Percentiles rank a stretch among this genome's conserved stretches.
phyloP scores from a whole-genome alignment of 2,797 vertebrate genomes.

The Ataeniobius toweri region DNA sequence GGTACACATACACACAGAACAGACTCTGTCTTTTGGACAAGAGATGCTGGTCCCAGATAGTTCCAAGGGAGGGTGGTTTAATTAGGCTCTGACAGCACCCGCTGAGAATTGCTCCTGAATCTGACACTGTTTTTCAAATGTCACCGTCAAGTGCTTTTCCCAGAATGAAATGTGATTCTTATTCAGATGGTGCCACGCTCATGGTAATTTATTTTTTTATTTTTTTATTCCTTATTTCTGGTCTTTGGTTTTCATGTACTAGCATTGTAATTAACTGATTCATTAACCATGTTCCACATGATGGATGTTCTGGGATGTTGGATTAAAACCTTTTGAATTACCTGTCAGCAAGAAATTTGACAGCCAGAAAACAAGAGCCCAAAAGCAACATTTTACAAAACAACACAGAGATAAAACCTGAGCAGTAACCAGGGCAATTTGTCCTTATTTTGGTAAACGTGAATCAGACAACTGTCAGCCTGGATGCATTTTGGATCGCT shows the following conservation, averaged over 20 bases:
- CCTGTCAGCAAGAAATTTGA: conserved; percentile 30
- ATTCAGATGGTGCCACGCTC: conserved; percentile 60
- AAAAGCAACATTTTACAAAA: conserved; percentile 24
- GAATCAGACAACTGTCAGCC: conserved; percentile 27
- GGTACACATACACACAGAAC: conserved; percentile 5
- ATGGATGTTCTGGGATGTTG: conserved; percentile 34
- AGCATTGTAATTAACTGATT: conserved; percentile 54
- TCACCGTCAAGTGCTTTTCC: conserved; percentile 66
- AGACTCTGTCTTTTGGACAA: conserved; percentile 6
- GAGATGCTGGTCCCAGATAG: conserved; percentile 37
- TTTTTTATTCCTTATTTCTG: neutral
- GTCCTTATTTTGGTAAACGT: conserved; percentile 21
- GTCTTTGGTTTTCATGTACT: conserved; percentile 28
- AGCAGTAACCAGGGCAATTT: conserved; percentile 26
- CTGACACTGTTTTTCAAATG: conserved; percentile 80
- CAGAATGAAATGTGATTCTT: conserved; percentile 66
- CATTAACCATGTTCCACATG: conserved; percentile 54
- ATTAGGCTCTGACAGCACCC: conserved; percentile 71
- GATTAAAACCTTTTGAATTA: conserved; percentile 39
- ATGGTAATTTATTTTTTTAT: conserved; percentile 19
- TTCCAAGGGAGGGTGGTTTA: conserved; percentile 58
- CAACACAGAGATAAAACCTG: conserved; percentile 18
- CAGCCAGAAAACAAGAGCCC: conserved; percentile 27
- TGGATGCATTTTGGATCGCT: conserved; percentile 9
- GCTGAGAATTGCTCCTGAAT: conserved; percentile 70